Percentiles rank a stretch among this genome's conserved stretches.
These are phyloP conservation scores for Stenurella melanura DNA, from an alignment of 2,888 invertebrate species.

Conservation along the genomic window DNA sequence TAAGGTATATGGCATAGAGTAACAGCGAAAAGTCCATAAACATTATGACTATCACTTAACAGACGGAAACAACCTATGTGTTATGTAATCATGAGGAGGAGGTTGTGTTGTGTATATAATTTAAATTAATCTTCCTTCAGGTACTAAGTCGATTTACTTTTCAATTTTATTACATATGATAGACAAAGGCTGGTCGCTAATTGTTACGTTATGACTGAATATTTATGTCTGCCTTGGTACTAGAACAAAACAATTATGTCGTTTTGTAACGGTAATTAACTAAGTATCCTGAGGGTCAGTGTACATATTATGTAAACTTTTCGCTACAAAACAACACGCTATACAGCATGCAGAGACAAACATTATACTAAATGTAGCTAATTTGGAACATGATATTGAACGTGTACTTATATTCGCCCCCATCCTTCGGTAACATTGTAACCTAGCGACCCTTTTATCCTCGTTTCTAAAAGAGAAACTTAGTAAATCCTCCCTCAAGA, in stretches of 20 bases:
- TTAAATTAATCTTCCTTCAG: too few species aligned
- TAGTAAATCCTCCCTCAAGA: constrained; percentile 12
- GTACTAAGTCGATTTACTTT: too few species aligned
- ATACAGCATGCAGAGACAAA: background rate
- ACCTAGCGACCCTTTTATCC: constrained; percentile 23
- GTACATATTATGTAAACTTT: constrained; percentile 21
- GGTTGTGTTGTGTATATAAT: too few species aligned
- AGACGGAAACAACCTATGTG: too few species aligned
- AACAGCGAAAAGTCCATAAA: too few species aligned
- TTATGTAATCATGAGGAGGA: too few species aligned
- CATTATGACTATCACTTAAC: too few species aligned
- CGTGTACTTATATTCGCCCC: constrained; percentile 10
- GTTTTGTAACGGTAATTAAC: background rate
- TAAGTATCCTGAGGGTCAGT: background rate
- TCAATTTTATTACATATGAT: background rate
- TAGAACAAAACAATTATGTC: background rate
- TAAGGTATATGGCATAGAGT: too few species aligned
- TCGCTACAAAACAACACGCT: constrained; percentile 1
- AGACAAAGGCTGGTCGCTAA: background rate
- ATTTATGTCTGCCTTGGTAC: background rate
- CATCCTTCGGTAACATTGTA: constrained; percentile 4
- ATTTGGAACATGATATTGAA: constrained; percentile 27
- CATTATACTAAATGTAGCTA: constrained; percentile 26
- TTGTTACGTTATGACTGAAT: background rate
- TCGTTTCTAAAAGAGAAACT: background rate